Evolutionary conservation across 2,888 invertebrate species (phyloP), one percentile per base, ranked within the genome.

Genomic region (Stegana nigrithorax): DNA sequence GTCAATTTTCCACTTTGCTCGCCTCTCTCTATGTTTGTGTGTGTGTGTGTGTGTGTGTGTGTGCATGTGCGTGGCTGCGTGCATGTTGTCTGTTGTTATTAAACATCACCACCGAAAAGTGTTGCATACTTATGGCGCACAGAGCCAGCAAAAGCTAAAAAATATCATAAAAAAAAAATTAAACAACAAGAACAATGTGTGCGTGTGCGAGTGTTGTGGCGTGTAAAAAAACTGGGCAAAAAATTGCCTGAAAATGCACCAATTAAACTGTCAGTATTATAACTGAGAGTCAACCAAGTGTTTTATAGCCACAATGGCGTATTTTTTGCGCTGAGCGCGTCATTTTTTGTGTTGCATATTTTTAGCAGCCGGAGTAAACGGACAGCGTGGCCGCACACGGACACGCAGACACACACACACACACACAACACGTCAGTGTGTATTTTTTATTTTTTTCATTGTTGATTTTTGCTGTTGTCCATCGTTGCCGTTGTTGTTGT

Each of bases 261-360:
- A 81, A 81, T 81, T 81, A 81, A 81, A 81, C 81, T 81, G 81
- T 81, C 81, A 80, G 80, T 77, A 75, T 72, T 81, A 73, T 72
- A 78, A 75, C 74, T 73, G 74, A 65, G 69, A 78, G 72, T 77
- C 81, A 81, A 66, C 69, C 73, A 70, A 78, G 72, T 81, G 75
- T 80, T 80, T 80, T 81, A 80, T 80, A 69, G 73, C 67, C 44
- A 67, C 70, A 68, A 70, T 70, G 59, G 21, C 42, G 26, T 12
- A 26, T 45, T 17, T 51, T 64, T 51, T 58, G 26, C 36, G 57
- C 59, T 66, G n/a, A n/a, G n/a, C n/a, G n/a, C n/a, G n/a, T n/a
- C n/a, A 56, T 67, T 67, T 67, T 51, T 60, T 50, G 47, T 53
- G 12, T 62, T 66, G 67, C 59, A 68, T 62, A 62, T 12, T 58